A percentile compares a stretch with the other conserved stretches of the same genome.
Evolutionary conservation across 2,888 invertebrate genomes (phyloP).

Genomic region (Ectemnius continuus): DNA sequence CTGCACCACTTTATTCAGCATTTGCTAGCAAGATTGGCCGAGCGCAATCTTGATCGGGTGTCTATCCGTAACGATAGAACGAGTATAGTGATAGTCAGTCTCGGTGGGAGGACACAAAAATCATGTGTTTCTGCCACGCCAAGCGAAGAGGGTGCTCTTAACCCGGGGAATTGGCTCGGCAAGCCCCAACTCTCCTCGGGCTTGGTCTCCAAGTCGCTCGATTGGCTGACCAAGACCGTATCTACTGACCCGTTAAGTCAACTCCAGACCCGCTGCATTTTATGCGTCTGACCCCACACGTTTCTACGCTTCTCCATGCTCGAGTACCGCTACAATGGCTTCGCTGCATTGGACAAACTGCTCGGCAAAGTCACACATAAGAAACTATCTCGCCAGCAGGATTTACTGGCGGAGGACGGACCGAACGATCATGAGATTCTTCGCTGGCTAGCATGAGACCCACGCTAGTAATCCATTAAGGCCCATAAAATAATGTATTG

Average conservation of each 20-base stretch:
- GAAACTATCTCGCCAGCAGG: too few species aligned
- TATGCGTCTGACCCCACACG: conserved; percentile 41
- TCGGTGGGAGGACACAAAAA: conserved; percentile 1
- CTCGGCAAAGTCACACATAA: conserved; percentile 1
- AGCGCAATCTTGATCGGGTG: conserved; percentile 22
- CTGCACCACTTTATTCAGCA: conserved; percentile 5
- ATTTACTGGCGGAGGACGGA: too few species aligned
- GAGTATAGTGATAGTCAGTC: conserved; percentile 20
- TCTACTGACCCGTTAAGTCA: conserved; percentile 54
- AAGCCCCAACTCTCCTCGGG: background rate
- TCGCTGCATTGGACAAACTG: conserved; percentile 15
- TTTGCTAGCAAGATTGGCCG: background rate
- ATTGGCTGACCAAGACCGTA: conserved; percentile 46
- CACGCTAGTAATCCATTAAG: too few species aligned
- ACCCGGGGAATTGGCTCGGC: conserved; percentile 26
- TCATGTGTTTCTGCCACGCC: conserved; percentile 6
- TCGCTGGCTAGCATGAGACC: too few species aligned
- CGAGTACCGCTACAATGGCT: conserved; percentile 37
- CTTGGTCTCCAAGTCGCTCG: conserved; percentile 35
- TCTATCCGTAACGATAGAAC: conserved; percentile 4
- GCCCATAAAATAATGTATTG: too few species aligned
- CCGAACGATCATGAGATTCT: too few species aligned
- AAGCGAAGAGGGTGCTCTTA: background rate
- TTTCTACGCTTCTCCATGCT: conserved; percentile 29
- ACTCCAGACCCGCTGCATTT: conserved; percentile 48